Evolutionary conservation across 2,797 vertebrate species (phyloP).

Genomic region (Labroides dimidiatus): DNA sequence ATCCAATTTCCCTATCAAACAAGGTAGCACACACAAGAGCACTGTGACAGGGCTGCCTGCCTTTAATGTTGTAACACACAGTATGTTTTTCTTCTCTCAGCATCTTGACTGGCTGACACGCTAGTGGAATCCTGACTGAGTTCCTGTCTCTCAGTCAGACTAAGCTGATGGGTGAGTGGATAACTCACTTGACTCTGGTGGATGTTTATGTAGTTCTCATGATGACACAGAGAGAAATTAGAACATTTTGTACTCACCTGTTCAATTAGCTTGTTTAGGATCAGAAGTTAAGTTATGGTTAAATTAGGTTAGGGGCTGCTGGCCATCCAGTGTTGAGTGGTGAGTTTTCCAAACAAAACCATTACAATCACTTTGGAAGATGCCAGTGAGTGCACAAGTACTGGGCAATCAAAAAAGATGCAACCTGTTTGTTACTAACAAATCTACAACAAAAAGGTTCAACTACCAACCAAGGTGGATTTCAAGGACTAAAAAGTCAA

Average conservation of each 20-base stretch:
- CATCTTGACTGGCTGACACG: constrained; percentile 41
- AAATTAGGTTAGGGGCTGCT: not conserved
- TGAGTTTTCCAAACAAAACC: too few species aligned
- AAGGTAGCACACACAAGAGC: constrained; percentile 54
- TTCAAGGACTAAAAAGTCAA: too few species aligned
- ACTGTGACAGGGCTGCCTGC: constrained; percentile 44
- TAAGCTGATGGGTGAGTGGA: constrained; percentile 38
- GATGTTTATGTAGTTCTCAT: constrained; percentile 25
- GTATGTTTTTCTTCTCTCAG: constrained; percentile 38
- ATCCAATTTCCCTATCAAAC: constrained; percentile 81
- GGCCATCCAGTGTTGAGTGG: not conserved
- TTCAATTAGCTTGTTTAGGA: constrained; percentile 8
- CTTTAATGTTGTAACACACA: constrained; percentile 54
- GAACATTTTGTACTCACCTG: constrained; percentile 13
- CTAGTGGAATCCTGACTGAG: too few species aligned
- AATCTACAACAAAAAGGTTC: not conserved
- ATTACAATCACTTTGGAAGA: too few species aligned
- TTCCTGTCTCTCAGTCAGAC: constrained; percentile 62
- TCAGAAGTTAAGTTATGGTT: not conserved
- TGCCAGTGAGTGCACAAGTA: too few species aligned
- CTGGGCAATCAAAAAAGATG: too few species aligned
- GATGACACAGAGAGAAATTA: constrained; percentile 32
- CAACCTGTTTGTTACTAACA: too few species aligned
- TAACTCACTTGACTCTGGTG: constrained; percentile 40
- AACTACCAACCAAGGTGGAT: too few species aligned